These are phyloP conservation scores for Apis cerana DNA, from an alignment of 1,140 invertebrate species.

Conservation along the genomic window DNA sequence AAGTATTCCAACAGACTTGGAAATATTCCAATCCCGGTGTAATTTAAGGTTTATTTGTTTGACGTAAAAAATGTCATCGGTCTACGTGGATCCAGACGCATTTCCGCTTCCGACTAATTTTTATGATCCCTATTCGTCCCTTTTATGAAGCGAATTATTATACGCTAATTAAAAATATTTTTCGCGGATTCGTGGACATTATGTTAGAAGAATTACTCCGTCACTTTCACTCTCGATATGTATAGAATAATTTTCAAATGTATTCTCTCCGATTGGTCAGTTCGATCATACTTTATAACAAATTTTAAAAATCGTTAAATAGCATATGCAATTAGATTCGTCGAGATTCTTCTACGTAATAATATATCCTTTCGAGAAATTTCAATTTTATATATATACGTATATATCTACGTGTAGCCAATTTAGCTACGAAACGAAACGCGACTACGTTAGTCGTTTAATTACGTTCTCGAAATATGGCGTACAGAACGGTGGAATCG, in stretches of 20 bases:
- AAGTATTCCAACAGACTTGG: conserved; percentile 76
- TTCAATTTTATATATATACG: neutral
- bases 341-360: neutral
- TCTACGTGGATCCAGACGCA: conserved; percentile 1
- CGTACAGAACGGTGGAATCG: neutral
- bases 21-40: conserved; percentile 73
- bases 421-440: neutral
- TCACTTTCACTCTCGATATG: too few relatives aligned
- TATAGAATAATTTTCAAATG: too few relatives aligned
- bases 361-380: neutral
- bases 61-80: conserved; percentile 57
- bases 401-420: neutral
- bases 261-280: too few relatives aligned
- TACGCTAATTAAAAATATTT: too few relatives aligned
- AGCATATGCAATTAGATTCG: neutral
- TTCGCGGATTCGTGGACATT: too few relatives aligned
- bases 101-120: neutral
- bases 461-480: conserved; percentile 7
- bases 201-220: too few relatives aligned
- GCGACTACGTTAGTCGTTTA: neutral
- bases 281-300: neutral
- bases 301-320: neutral
- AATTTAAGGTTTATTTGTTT: conserved; percentile 77
- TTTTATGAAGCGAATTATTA: neutral
- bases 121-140: neutral